Evolutionary conservation across 92 coral and sea anemone genomes (phyloP).

Genomic region (Porites lobata): DNA sequence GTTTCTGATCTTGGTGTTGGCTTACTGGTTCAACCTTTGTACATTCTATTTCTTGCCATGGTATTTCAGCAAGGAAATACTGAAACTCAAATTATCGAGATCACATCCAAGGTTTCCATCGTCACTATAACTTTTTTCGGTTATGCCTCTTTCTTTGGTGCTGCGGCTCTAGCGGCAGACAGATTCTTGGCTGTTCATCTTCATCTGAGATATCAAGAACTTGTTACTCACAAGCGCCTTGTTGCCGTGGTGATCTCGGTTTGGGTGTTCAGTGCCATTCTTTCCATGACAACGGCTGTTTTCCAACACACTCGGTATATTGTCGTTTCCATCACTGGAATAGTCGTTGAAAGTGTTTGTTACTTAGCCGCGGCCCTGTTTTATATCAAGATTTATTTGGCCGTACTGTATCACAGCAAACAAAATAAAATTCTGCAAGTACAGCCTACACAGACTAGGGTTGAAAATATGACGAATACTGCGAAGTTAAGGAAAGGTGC

Average conservation of each 20-base stretch:
- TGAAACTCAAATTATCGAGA: background rate
- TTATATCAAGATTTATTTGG: background rate
- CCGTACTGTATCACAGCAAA: background rate
- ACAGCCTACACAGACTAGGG: background rate
- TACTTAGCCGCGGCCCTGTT: background rate
- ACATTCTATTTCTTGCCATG: background rate
- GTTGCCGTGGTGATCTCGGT: background rate
- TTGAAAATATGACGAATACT: background rate
- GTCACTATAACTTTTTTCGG: background rate
- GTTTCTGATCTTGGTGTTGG: constrained; percentile 24
- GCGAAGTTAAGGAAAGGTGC: background rate
- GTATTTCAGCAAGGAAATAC: background rate
- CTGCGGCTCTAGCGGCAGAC: background rate
- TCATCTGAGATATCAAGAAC: constrained; percentile 11
- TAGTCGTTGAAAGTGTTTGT: background rate
- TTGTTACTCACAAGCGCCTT: constrained; percentile 10
- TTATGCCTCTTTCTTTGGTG: background rate
- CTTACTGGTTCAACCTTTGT: constrained; percentile 19
- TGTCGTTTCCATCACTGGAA: background rate
- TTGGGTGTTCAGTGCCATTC: background rate
- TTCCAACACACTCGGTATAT: background rate
- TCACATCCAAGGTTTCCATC: background rate
- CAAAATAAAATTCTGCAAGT: background rate
- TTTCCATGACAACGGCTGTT: background rate
- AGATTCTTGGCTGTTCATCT: background rate